Conservation (phyloP, 2,113 vertebrate species). For the Pangasianodon hypophthalmus region DNA sequence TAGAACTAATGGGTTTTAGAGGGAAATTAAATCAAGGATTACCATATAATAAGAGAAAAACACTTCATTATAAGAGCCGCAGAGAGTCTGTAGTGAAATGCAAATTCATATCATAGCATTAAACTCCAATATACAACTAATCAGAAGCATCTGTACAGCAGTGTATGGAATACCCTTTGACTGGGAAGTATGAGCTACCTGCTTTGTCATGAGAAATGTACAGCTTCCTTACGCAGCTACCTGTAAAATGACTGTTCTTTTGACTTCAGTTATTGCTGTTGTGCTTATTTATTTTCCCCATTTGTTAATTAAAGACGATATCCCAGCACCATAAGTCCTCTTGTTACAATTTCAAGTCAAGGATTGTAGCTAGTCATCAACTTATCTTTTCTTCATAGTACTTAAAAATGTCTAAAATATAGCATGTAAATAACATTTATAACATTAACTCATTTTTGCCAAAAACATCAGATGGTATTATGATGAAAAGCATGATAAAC, state of each 20-base stretch:
- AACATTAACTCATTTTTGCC: neutral
- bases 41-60: constrained; percentile 18
- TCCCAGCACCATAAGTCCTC: neutral
- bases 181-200: neutral
- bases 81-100: constrained; percentile 10
- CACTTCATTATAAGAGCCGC: constrained; percentile 25
- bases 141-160: neutral
- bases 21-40: constrained; percentile 47
- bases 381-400: neutral
- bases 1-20: constrained; percentile 38
- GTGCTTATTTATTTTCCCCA: too few relatives aligned
- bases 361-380: neutral
- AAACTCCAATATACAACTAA: neutral
- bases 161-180: neutral
- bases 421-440: neutral
- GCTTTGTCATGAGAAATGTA: neutral
- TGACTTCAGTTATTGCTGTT: neutral
- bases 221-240: neutral
- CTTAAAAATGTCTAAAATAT: neutral
- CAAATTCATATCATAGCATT: neutral
- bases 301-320: neutral
- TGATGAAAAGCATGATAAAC: neutral
- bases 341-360: neutral
- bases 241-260: neutral
- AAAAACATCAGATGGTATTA: neutral